These are phyloP conservation scores for Crocuta crocuta DNA, from an alignment of 2,113 vertebrate genomes.

Conservation along the genomic window DNA sequence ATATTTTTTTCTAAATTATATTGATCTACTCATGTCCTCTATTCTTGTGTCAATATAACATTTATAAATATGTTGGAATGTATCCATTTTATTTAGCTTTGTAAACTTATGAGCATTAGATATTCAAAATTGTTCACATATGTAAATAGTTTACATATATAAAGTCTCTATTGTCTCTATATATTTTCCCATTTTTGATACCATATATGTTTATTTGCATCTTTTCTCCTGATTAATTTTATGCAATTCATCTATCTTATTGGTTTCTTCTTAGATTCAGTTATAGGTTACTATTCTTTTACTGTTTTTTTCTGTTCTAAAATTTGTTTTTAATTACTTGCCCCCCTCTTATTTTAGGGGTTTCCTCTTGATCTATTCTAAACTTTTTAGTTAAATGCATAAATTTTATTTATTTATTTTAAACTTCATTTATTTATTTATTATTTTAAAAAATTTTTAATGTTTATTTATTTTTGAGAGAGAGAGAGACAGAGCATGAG, in stretches of 20 bases:
- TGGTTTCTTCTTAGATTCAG: neutral
- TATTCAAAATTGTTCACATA: neutral
- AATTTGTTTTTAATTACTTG: neutral
- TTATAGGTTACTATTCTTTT: neutral
- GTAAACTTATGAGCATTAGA: neutral
- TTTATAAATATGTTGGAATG: neutral
- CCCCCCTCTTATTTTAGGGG: neutral
- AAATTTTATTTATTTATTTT: neutral
- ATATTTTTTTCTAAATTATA: neutral
- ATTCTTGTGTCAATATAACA: neutral
- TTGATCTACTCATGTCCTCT: neutral
- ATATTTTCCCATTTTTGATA: neutral
- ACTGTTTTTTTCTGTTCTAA: neutral
- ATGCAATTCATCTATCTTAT: neutral
- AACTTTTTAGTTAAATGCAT: neutral
- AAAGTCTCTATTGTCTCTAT: neutral
- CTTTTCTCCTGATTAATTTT: neutral
- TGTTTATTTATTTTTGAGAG: too few species aligned
- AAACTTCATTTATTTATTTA: too few species aligned
- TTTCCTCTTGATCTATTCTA: neutral
- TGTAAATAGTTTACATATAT: neutral
- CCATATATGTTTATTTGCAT: neutral
- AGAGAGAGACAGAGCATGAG: too few species aligned
- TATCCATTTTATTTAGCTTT: neutral
- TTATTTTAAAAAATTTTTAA: too few species aligned